Base-by-base conservation (phyloP, 2,113 vertebrate species). In the Electrona antarctica region DNA sequence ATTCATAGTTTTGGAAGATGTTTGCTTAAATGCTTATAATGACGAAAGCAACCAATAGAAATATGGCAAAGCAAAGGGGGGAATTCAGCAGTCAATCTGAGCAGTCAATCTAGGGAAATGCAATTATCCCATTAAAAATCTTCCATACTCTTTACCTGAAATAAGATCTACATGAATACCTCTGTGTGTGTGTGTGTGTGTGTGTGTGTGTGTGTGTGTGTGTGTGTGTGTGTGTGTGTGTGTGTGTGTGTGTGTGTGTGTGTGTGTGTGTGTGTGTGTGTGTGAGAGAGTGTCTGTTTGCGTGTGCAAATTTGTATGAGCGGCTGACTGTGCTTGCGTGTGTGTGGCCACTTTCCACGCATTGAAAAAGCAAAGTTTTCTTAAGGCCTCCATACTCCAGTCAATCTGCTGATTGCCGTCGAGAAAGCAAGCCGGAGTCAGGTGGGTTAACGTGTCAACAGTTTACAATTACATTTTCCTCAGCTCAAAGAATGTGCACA, bases 401-500 rank as follows among this genome's bases (percentile, higher is more conserved):
- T 71, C 54, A 71, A 79, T 81, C 72, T 60, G 74, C 74, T 57
- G n/a, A 49, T 45, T 64, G 68, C 66, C 65, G 58, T 69, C 21
- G 64, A 75, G 79, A 74, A 64, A 51, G 83, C 41, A 59, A 64
- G 50, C 71, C 10, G 72, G 70, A 85, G 75, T 77, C 60, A 76
- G 68, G 64, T 21, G 80, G 85, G 80, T 89, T 90, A 92, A 91
- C 78, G 55, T 86, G 84, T 92, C 91, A 89, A 86, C 86, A 79
- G 83, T 71, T 87, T 71, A 69, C 79, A 86, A 88, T 89, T 73
- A 85, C 79, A 61, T 50, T 58, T 65, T 47, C 45, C 49, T 74
- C 87, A 79, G 74, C 50, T 77, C 80, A 64, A 71, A 87, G 80
- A 67, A 81, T 73, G 79, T 57, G 74, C 79, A 62, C 66, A 78